Base-by-base conservation (phyloP, 2,888 invertebrate species). In the Stenchaetothrips biformis region DNA sequence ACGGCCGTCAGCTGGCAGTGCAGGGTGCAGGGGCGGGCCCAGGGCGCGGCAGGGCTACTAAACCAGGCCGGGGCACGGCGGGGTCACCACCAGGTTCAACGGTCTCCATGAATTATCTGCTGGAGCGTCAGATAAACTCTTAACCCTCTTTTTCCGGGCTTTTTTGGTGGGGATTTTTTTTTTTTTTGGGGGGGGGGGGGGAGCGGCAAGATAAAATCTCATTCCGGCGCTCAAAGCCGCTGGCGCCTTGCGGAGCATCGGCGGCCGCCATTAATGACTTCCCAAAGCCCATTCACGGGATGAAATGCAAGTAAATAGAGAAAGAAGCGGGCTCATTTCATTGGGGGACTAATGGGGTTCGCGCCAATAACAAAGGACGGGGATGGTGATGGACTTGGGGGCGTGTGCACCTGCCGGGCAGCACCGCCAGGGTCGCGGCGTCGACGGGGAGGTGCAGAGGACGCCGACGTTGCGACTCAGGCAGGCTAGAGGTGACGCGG, bases 181-280 rank as follows among this genome's bases (percentile, higher is more conserved):
- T 59, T 16, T 18, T 11, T 18, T 7, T 49, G 49, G 8, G 49
- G 49, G 8, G 49, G 49, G 8, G 11, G n/a, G n/a, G 53, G 13
- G 18, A 18, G 59, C 16, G 13, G 59, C 59, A 16, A 18, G 67
- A 67, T 67, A 21, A 67, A 67, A 67, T 67, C 67, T 67, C 67
- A 67, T 67, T 67, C 59, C 37, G 37, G 37, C 37, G 37, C 59
- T 59, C 59, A 59, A 59, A 18, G 16, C 53, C 53, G 6, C 59
- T 13, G 13, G 67, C 67, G 9, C 53, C 53, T 53, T 16, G 49
- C 49, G 53, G 53, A 16, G 53, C 21, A 21, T 21, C 21, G 21
- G 18, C n/a, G n/a, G 21, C 21, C 67, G 67, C 21, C 67, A 67
- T 67, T 67, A 67, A 67, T 67, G 67, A 67, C 67, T 67, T 7